A percentile compares a stretch with the other conserved stretches of the same genome.
These are phyloP conservation scores for Ceratina australensis DNA, from an alignment of 1,140 invertebrate species.

Conservation along the genomic window DNA sequence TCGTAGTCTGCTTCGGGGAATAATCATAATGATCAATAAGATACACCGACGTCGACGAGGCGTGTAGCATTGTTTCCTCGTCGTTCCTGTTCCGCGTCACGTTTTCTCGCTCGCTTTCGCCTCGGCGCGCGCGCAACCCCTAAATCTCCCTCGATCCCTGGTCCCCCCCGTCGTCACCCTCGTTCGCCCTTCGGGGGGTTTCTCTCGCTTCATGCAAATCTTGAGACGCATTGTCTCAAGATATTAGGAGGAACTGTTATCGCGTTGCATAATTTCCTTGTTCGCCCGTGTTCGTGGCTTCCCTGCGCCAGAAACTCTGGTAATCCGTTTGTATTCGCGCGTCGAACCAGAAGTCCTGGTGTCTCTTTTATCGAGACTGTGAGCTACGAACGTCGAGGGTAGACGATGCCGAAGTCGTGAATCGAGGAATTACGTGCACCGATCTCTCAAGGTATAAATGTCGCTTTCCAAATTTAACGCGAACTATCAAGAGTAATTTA, in stretches of 20 bases:
- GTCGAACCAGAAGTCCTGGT: slow-evolving; percentile 35
- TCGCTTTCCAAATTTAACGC: no score
- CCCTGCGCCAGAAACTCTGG: slow-evolving; percentile 27
- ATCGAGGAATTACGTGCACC: neutral
- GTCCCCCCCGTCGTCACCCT: neutral
- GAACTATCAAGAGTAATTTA: no score
- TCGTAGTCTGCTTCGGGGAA: slow-evolving; percentile 67
- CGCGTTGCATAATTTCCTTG: slow-evolving; percentile 64
- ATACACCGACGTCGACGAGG: slow-evolving; percentile 61
- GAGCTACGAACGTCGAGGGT: neutral
- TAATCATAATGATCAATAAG: slow-evolving; percentile 76
- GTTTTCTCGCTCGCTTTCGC: neutral
- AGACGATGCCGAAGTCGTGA: neutral
- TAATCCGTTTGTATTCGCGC: slow-evolving; percentile 50
- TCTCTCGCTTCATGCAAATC: slow-evolving; percentile 59
- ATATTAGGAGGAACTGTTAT: slow-evolving; percentile 65
- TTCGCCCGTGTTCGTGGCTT: slow-evolving; percentile 49
- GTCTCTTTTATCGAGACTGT: slow-evolving; percentile 10
- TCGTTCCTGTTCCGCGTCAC: neutral
- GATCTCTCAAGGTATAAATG: no score
- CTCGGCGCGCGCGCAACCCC: neutral
- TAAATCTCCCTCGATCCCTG: neutral
- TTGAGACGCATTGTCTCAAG: slow-evolving; percentile 62
- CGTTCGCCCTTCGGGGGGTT: neutral
- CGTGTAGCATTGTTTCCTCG: slow-evolving; percentile 46